Evolutionary conservation across 2,113 vertebrate genomes (phyloP).

Genomic region (Aptenodytes patagonicus): DNA sequence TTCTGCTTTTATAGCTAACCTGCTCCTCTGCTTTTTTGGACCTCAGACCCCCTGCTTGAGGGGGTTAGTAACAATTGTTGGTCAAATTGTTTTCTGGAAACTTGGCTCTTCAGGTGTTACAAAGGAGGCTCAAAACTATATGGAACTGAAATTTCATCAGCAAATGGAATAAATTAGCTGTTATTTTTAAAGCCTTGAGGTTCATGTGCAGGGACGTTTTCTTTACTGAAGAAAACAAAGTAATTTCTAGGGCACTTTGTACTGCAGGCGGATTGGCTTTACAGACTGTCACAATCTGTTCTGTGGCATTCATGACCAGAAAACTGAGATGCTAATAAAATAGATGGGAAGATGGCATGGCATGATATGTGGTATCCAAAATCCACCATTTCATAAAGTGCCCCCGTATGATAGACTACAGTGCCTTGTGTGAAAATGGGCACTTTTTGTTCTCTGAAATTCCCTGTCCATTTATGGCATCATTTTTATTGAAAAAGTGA

Average conservation of each 20-base stretch:
- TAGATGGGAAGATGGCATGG: not conserved
- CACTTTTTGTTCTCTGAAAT: not conserved
- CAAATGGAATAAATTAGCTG: not conserved
- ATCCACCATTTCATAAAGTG: not conserved
- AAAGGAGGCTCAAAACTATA: not conserved
- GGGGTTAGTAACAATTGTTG: not conserved
- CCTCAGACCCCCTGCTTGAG: not conserved
- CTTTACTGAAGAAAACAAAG: not conserved
- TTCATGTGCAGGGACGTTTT: not conserved
- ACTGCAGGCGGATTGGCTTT: not conserved
- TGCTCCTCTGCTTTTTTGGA: not conserved
- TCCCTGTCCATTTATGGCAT: not conserved
- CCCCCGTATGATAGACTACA: not conserved
- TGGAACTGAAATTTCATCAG: not conserved
- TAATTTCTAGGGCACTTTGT: not conserved
- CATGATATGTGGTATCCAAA: not conserved
- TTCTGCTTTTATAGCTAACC: not conserved
- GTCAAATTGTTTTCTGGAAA: not conserved
- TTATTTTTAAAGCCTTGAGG: not conserved
- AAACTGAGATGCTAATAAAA: not conserved
- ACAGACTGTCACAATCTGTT: not conserved
- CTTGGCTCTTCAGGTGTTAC: not conserved
- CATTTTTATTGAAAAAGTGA: not conserved
- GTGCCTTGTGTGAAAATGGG: not conserved
- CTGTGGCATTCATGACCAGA: not conserved